Base-by-base conservation (phyloP, 1,140 invertebrate genomes). In the Sycobia sp. region DNA sequence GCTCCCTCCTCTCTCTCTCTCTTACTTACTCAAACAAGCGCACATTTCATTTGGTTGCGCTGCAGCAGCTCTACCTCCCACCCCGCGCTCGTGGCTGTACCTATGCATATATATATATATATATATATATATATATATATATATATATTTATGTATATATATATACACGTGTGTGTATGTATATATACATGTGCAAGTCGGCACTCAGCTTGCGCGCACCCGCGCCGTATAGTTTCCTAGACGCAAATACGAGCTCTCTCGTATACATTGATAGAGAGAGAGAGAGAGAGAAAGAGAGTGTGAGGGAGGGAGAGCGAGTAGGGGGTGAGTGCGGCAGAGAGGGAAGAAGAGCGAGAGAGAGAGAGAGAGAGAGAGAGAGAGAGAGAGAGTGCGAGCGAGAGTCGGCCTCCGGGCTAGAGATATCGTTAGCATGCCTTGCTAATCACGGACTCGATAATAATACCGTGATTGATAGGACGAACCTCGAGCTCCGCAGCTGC, bases 361-460 rank as follows among this genome's bases (percentile, higher is more conserved):
- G 60, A 2, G 23, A 18, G 11, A 18, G 29, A 16, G 34, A 20
- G 32, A 18, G 4, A 25, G 32, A 18, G 25, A 29, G 36, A 3
- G 14, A 65, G 67, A 65, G 68, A 66, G 60, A 60, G 66, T 69
- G 69, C 67, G 66, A 69, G 36, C 34, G 16, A 25, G n/a, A n/a
- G 71, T 74, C 70, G 72, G 76, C 75, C 76, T 75, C 71, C 70
- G 73, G n/a, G 73, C 73, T 73, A 76, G 77, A 78, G 76, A 80
- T 81, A 81, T 81, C 79, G 79, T 81, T 81, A 80, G 76, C 79
- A 75, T 81, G 79, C 79, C 78, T 81, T 80, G 76, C 78, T 81
- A 81, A 80, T 80, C 78, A 80, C 76, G 75, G 73, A 74, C 76
- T 78, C 77, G 79, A 81, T 80, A 79, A 81, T 81, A 81, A 79